These are phyloP conservation scores for Artibeus lituratus DNA, from an alignment of 2,797 vertebrate species.

Conservation along the genomic window DNA sequence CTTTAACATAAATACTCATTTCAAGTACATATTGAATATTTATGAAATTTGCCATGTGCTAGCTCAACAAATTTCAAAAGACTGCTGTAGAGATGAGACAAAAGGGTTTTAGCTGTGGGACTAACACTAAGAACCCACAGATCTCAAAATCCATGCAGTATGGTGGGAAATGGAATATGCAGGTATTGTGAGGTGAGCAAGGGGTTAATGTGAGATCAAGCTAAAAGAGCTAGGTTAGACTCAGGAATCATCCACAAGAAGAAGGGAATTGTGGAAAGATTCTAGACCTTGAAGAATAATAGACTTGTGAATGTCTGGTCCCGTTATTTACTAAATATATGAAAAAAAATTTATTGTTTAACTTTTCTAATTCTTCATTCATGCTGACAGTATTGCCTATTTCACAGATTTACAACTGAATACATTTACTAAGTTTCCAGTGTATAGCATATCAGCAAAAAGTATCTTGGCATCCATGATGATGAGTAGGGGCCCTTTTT, in stretches of 20 bases:
- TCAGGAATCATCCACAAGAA: not conserved
- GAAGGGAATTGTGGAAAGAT: not conserved
- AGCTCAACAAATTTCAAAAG: not conserved
- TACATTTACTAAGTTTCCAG: not conserved
- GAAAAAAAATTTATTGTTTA: not conserved
- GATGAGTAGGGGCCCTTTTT: not conserved
- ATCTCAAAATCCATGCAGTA: not conserved
- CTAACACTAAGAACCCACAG: not conserved
- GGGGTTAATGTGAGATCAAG: not conserved
- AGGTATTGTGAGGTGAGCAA: not conserved
- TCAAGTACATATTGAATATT: not conserved
- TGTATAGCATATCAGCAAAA: not conserved
- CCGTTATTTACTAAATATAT: not conserved
- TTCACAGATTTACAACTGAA: not conserved
- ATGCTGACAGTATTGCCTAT: not conserved
- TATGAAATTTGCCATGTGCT: not conserved
- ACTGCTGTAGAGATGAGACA: not conserved
- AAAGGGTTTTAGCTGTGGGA: not conserved
- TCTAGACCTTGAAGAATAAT: not conserved
- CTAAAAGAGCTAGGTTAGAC: not conserved
- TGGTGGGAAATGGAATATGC: not conserved
- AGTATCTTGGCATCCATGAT: not conserved
- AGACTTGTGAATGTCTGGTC: not conserved
- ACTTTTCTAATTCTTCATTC: not conserved
- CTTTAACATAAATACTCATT: not conserved